Conservation (phyloP, 2,113 vertebrate genomes). For the Stigmatopora nigra region DNA sequence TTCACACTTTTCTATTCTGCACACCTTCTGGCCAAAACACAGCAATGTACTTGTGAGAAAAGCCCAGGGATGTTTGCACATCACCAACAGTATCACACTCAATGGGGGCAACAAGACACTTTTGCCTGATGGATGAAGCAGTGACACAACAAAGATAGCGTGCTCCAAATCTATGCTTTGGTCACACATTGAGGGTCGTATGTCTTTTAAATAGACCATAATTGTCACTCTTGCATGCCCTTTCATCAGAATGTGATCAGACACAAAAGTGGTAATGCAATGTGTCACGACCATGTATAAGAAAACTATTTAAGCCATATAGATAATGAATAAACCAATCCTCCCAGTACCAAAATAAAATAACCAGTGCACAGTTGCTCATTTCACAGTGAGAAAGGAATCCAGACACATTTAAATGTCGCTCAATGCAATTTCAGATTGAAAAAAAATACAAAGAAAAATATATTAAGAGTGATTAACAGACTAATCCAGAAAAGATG, state of each 20-base stretch:
- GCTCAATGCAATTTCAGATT: no score
- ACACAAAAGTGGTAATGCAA: neutral
- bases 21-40: constrained; percentile 11
- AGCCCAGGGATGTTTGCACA: constrained; percentile 5
- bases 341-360: no score
- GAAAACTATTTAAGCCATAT: neutral
- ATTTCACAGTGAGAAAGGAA: no score
- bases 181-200: neutral
- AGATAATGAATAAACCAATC: constrained; percentile 1
- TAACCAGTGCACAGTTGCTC: no score
- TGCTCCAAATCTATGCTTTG: constrained; percentile 1
- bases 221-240: neutral
- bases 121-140: constrained; percentile 8
- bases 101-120: constrained; percentile 2
- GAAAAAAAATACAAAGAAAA: no score
- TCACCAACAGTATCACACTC: constrained; percentile 10
- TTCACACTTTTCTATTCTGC: constrained; percentile 11
- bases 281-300: neutral
- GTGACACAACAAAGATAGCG: neutral
- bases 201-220: constrained; percentile 3
- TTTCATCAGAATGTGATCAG: neutral
- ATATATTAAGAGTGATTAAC: neutral
- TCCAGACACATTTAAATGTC: no score
- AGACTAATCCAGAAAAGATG: neutral
- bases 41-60: neutral